A percentile compares a stretch with the other conserved stretches of the same genome.
These are phyloP conservation scores for Colaptes auratus DNA, from an alignment of 2,113 vertebrate species.

Conservation along the genomic window DNA sequence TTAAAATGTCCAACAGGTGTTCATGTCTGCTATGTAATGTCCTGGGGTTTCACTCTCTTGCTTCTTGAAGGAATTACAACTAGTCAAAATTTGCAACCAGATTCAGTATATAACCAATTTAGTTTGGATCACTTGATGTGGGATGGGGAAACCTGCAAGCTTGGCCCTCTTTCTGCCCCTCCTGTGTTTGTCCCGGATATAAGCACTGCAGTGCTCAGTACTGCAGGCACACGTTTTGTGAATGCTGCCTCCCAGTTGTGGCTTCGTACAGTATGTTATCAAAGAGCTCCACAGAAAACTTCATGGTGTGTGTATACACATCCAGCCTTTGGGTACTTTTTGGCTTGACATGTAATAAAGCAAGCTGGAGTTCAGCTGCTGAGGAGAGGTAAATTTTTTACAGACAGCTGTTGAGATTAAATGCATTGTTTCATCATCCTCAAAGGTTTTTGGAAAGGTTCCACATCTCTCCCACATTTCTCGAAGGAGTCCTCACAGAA, in stretches of 20 bases:
- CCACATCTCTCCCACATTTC: neutral
- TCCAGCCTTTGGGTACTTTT: accelerated
- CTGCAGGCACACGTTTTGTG: neutral
- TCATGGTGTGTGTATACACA: neutral
- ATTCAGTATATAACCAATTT: neutral
- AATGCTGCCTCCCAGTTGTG: neutral
- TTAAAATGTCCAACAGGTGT: neutral
- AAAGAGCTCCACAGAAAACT: neutral
- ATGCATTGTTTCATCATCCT: neutral
- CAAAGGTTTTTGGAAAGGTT: neutral
- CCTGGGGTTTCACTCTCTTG: neutral
- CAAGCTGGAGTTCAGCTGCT: neutral
- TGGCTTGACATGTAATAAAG: neutral
- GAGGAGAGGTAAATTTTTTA: neutral
- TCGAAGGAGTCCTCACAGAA: neutral
- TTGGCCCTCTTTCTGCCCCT: neutral
- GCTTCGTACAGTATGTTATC: neutral
- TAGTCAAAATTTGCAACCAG: neutral
- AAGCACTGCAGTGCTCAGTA: neutral
- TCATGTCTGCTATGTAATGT: neutral
- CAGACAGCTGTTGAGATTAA: neutral
- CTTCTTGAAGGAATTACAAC: neutral
- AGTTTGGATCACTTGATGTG: neutral
- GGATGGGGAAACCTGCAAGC: neutral
- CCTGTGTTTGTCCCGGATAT: neutral